Evolutionary conservation across 2,797 vertebrate species (phyloP).

Genomic region (Carcharodon carcharias): DNA sequence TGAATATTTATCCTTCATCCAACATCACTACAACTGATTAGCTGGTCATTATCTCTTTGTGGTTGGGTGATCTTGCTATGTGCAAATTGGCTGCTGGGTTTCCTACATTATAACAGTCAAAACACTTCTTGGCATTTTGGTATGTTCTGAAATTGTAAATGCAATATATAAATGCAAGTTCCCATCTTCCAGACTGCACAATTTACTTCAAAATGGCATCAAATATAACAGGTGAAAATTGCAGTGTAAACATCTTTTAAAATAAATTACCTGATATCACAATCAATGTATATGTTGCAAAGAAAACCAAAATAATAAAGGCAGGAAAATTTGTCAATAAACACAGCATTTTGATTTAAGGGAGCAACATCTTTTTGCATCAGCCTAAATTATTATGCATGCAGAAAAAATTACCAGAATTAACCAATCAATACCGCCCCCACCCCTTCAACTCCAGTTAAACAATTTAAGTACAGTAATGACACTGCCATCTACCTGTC

Average conservation of each 20-base stretch:
- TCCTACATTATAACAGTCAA: neutral
- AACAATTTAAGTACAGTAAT: neutral
- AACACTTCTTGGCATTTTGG: neutral
- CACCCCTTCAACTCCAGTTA: neutral
- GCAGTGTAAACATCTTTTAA: neutral
- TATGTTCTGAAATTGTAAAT: no score
- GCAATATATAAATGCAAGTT: neutral
- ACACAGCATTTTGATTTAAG: neutral
- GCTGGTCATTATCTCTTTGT: neutral
- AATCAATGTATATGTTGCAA: neutral
- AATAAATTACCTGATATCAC: neutral
- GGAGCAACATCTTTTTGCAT: neutral
- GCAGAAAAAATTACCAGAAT: neutral
- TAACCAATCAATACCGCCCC: neutral
- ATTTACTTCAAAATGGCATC: neutral
- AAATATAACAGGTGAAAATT: neutral
- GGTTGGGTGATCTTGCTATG: neutral
- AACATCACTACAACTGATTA: neutral
- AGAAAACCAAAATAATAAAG: neutral
- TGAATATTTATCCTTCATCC: no score
- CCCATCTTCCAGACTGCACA: neutral
- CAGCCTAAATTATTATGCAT: neutral
- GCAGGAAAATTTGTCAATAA: neutral
- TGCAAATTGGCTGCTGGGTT: neutral
- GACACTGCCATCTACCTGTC: neutral